Evolutionary conservation across 2,888 invertebrate genomes (phyloP).

Genomic region (Drosophila nr. perissopoda): DNA sequence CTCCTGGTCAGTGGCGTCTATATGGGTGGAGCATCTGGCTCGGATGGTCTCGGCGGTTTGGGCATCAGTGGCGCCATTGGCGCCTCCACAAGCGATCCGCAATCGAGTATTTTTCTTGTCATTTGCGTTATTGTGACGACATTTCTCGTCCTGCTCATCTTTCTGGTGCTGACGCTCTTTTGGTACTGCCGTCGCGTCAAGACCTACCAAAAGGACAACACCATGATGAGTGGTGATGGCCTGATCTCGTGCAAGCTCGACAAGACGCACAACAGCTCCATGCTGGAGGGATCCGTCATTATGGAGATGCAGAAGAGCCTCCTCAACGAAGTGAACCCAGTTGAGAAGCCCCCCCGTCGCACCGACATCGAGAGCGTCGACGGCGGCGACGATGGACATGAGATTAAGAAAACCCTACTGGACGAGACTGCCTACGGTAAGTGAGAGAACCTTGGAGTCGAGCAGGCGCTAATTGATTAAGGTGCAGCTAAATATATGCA

Average conservation of each 20-base stretch:
- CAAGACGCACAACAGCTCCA: conserved; percentile 88
- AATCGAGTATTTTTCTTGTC: conserved; percentile 84
- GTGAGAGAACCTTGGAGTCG: conserved; percentile 71
- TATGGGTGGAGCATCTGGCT: conserved; percentile 60
- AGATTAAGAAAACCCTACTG: conserved; percentile 92
- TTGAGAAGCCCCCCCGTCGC: conserved; percentile 92
- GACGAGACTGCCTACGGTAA: conserved; percentile 93
- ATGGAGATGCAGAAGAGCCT: conserved; percentile 94
- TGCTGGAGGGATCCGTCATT: conserved; percentile 91
- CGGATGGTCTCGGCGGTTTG: conserved; percentile 83
- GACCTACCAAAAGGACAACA: conserved; percentile 86
- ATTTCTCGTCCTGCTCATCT: conserved; percentile 86
- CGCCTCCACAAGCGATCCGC: conserved; percentile 84
- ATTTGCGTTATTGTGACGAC: conserved; percentile 86
- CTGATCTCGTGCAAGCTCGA: conserved; percentile 85
- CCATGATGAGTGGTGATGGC: conserved; percentile 84
- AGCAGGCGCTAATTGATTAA: not conserved
- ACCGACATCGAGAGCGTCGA: conserved; percentile 91
- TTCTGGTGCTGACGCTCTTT: conserved; percentile 86
- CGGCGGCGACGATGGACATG: conserved; percentile 92
- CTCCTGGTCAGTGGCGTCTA: conserved; percentile 86
- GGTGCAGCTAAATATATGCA: not conserved
- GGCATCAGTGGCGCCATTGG: conserved; percentile 81
- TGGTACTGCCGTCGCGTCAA: conserved; percentile 86
- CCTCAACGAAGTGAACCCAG: conserved; percentile 93